These are phyloP conservation scores for Microcebus lehilahytsara DNA, from an alignment of 2,113 vertebrate species.

Conservation along the genomic window DNA sequence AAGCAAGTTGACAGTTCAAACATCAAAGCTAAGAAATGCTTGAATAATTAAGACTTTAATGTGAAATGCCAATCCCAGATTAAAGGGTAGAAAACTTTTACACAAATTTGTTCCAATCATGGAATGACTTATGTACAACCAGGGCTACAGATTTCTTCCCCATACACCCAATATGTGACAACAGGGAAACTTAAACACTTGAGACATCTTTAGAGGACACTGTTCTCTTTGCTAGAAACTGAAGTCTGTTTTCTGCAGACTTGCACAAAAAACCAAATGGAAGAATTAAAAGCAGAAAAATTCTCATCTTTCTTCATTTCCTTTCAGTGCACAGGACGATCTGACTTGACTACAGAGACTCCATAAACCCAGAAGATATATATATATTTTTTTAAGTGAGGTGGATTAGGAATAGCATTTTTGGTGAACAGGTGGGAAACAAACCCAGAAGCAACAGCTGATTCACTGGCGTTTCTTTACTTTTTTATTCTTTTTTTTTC, in stretches of 20 bases:
- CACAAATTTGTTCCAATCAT: background rate
- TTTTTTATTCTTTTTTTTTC: background rate
- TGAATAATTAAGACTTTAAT: background rate
- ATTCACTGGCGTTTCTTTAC: background rate
- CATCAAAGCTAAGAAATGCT: background rate
- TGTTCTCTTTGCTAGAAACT: background rate
- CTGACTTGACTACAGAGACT: background rate
- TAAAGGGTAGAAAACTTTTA: background rate
- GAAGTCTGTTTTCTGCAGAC: background rate
- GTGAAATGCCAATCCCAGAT: background rate
- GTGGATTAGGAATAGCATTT: slow-evolving; percentile 37
- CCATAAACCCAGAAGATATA: slow-evolving; percentile 4
- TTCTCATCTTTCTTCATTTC: background rate
- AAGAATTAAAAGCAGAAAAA: background rate
- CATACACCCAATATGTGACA: background rate
- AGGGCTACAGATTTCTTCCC: too few relatives aligned
- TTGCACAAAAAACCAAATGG: background rate
- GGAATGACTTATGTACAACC: background rate
- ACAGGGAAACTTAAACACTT: background rate
- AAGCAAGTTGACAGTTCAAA: background rate
- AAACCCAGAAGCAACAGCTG: slow-evolving; percentile 41
- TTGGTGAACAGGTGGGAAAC: slow-evolving; percentile 48
- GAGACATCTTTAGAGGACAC: background rate
- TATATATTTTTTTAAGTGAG: slow-evolving; percentile 19
- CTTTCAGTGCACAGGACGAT: background rate